Conservation (phyloP, 2,113 vertebrate species). For the Onychorhynchus coronatus region DNA sequence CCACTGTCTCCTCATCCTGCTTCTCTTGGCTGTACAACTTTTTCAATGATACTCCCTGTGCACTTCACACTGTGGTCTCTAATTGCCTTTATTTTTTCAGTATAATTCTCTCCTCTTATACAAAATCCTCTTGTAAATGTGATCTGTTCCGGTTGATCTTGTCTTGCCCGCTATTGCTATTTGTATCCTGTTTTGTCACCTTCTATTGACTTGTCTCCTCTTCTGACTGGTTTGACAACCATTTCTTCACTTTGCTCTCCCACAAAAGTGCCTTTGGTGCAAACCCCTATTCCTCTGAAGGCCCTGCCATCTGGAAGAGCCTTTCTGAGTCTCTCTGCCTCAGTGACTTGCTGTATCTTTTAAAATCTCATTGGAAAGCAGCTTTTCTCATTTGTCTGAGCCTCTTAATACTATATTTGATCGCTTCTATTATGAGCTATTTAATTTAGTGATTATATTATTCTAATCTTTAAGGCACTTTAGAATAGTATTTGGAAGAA, state of each 20-base stretch:
- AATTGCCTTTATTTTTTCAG: not conserved
- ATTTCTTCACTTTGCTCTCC: not conserved
- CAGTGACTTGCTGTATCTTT: slow-evolving; percentile 18
- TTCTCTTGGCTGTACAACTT: not conserved
- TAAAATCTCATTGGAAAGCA: slow-evolving; percentile 31
- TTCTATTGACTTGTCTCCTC: not conserved
- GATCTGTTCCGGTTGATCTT: not conserved
- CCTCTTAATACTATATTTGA: slow-evolving; percentile 18
- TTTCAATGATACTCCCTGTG: too few relatives aligned
- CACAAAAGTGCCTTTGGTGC: not conserved
- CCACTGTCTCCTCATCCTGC: not conserved
- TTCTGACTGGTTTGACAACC: not conserved
- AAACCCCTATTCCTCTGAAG: not conserved
- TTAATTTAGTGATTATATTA: slow-evolving; percentile 34
- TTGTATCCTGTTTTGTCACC: not conserved
- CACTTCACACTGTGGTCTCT: not conserved
- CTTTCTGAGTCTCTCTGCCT: slow-evolving; percentile 9
- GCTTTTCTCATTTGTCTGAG: not conserved
- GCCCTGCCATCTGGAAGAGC: slow-evolving; percentile 18
- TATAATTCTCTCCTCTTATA: not conserved
- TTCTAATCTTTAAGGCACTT: not conserved
- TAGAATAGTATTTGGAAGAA: not conserved
- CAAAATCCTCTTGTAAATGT: not conserved
- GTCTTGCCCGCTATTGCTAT: not conserved
- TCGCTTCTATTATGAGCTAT: not conserved